Evolutionary conservation across 1,140 invertebrate species (phyloP).

Genomic region (Cephus cinctus): DNA sequence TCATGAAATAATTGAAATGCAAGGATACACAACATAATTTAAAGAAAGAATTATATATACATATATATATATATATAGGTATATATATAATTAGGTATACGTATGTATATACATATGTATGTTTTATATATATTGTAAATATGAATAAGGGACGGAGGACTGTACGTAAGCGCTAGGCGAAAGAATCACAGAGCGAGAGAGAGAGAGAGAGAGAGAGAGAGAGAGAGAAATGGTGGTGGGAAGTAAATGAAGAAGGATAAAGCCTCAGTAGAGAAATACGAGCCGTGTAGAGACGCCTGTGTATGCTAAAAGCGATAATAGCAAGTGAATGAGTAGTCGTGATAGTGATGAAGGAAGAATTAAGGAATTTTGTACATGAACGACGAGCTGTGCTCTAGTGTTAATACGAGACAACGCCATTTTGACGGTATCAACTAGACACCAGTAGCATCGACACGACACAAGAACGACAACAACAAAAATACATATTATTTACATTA

Average conservation of each 20-base stretch:
- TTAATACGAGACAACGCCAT: too few species aligned
- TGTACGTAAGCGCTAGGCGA: slow-evolving; percentile 2
- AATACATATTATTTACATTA: slow-evolving; percentile 55
- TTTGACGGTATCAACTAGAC: too few species aligned
- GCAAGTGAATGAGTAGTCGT: too few species aligned
- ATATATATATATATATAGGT: slow-evolving; percentile 28
- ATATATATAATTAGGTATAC: slow-evolving; percentile 36
- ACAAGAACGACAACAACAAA: slow-evolving; percentile 19
- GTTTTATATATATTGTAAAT: slow-evolving; percentile 40
- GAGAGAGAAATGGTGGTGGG: too few species aligned
- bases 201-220: slow-evolving; percentile 18
- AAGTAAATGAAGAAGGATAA: too few species aligned
- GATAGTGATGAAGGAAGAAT: slow-evolving; percentile 12
- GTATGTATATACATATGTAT: slow-evolving; percentile 40
- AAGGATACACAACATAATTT: slow-evolving; percentile 34
- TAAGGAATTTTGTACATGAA: slow-evolving; percentile 17
- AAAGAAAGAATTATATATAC: slow-evolving; percentile 3
- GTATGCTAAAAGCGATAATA: too few species aligned
- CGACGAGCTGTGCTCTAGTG: slow-evolving; percentile 1
- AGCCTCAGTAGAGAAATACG: too few species aligned
- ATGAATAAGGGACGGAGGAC: slow-evolving; percentile 19
- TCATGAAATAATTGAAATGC: slow-evolving; percentile 40
- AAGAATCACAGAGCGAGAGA: slow-evolving; percentile 3
- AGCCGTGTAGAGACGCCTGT: too few species aligned
- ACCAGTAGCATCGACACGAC: too few species aligned